Percentiles rank a stretch among this genome's conserved stretches.
These are phyloP conservation scores for Ptilodon capucinus DNA, from an alignment of 2,888 invertebrate genomes.

Conservation along the genomic window DNA sequence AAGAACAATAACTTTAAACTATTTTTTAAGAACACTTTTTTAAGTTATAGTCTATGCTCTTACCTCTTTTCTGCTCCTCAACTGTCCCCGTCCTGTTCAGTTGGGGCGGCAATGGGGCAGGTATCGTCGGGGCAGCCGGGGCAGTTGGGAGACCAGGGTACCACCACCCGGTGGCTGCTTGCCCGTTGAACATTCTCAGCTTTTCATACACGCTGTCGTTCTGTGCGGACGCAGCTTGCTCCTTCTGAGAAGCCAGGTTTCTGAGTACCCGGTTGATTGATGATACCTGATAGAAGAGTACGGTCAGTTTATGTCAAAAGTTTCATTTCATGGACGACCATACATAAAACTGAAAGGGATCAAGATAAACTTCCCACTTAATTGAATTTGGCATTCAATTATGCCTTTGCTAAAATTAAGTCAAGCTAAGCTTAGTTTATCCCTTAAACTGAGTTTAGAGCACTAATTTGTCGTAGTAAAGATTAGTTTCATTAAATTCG, in stretches of 20 bases:
- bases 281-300: slow-evolving; percentile 87
- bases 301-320: no score
- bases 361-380: no score
- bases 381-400: no score
- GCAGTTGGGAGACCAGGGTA: slow-evolving; percentile 90
- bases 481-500: no score
- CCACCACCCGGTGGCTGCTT: slow-evolving; percentile 92
- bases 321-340: no score
- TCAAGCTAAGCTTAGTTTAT: no score
- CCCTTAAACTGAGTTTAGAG: no score
- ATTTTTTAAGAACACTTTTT: no score
- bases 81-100: slow-evolving; percentile 82
- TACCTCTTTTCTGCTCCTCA: slow-evolving; percentile 90
- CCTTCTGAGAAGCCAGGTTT: slow-evolving; percentile 98
- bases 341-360: no score
- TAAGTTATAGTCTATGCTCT: slow-evolving; percentile 41
- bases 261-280: slow-evolving; percentile 98
- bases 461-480: no score
- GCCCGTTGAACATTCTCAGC: slow-evolving; percentile 96
- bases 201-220: slow-evolving; percentile 97
- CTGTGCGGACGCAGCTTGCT: slow-evolving; percentile 92
- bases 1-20: no score
- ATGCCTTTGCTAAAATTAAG: no score
- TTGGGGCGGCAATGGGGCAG: slow-evolving; percentile 84
- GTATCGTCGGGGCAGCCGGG: slow-evolving; percentile 88